Evolutionary conservation across 1,140 invertebrate genomes (phyloP).

Genomic region (Camponotus pennsylvanicus): DNA sequence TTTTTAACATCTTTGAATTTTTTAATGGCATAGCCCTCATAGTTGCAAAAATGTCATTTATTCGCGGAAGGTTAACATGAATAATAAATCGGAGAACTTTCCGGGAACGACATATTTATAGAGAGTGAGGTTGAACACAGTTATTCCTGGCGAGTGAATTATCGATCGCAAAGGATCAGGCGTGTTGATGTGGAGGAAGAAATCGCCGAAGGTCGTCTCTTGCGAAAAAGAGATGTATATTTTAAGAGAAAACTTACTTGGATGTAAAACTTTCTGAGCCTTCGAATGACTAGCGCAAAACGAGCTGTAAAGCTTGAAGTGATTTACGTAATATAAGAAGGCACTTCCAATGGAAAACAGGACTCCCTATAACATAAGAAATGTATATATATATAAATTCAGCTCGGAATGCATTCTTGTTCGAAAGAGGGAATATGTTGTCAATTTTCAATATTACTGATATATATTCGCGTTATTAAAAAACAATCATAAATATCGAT

Average conservation of each 20-base stretch:
- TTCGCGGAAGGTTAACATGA: conserved; percentile 18
- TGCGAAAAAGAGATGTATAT: conserved; percentile 43
- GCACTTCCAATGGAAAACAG: conserved; percentile 98
- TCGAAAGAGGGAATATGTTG: not conserved
- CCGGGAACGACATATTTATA: conserved; percentile 31
- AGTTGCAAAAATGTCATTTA: conserved; percentile 11
- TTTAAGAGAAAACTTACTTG: conserved; percentile 91
- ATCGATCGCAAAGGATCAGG: conserved; percentile 45
- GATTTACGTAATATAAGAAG: conserved; percentile 99
- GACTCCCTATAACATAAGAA: conserved; percentile 92
- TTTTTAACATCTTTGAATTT: conserved; percentile 24
- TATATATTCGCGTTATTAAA: conserved; percentile 4
- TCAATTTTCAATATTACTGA: not conserved
- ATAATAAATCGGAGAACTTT: conserved; percentile 45
- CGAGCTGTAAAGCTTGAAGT: conserved; percentile 99
- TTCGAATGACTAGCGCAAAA: conserved; percentile 99
- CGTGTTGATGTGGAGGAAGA: not conserved
- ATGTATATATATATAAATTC: not conserved
- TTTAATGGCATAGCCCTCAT: not conserved
- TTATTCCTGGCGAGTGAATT: conserved; percentile 51
- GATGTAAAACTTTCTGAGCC: conserved; percentile 99
- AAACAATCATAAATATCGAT: not conserved
- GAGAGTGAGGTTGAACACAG: conserved; percentile 32
- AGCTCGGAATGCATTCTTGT: not conserved
- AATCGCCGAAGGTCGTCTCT: not conserved